Conservation (phyloP, 1,140 invertebrate genomes). For the Augochlora pura region DNA sequence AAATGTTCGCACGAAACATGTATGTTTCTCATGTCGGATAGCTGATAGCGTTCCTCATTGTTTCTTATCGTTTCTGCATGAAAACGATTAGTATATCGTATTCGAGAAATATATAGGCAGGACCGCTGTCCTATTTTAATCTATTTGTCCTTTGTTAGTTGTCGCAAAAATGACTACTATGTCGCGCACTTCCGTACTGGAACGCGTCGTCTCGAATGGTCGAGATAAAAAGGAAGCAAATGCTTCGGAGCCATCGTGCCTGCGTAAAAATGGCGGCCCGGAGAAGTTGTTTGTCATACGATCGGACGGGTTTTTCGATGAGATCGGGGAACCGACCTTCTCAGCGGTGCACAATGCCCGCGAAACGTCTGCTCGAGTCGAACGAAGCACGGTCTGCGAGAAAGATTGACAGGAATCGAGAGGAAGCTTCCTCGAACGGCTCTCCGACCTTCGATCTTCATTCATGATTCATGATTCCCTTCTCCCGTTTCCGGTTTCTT, state of each 20-base stretch:
- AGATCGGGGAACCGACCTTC: slow-evolving; percentile 14
- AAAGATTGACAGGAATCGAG: slow-evolving; percentile 1
- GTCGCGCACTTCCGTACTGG: not conserved
- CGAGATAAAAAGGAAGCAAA: not conserved
- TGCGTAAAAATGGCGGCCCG: not conserved
- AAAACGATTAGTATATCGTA: no score
- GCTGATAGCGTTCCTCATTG: no score
- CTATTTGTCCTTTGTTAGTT: no score
- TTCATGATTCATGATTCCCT: no score
- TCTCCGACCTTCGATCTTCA: slow-evolving; percentile 20
- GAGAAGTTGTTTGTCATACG: slow-evolving; percentile 28
- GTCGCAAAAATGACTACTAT: not conserved
- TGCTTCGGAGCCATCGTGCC: not conserved
- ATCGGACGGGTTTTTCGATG: slow-evolving; percentile 4
- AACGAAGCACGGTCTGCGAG: slow-evolving; percentile 9
- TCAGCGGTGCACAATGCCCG: not conserved
- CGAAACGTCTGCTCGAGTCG: not conserved
- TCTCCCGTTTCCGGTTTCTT: slow-evolving; percentile 10
- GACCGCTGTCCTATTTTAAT: no score
- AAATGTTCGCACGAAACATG: not conserved
- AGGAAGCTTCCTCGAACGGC: slow-evolving; percentile 22
- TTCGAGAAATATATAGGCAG: no score
- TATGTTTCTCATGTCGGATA: not conserved
- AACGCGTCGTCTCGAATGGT: not conserved
- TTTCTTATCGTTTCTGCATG: no score